Base-by-base conservation (phyloP, 2,113 vertebrate genomes). In the Alethe diademata region DNA sequence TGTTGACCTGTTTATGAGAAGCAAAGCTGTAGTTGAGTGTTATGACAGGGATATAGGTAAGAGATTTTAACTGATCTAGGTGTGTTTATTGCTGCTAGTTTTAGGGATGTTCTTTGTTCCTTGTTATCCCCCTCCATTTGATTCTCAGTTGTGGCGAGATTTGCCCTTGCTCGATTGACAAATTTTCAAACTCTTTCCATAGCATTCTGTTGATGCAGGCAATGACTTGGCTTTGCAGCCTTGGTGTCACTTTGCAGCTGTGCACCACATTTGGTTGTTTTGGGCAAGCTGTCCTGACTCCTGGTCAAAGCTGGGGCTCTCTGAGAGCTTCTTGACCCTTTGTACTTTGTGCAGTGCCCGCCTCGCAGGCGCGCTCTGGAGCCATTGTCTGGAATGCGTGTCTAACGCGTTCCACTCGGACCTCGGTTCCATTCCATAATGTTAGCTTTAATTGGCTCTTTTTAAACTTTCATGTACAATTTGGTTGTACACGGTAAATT, bases 381-480 rank as follows among this genome's bases (percentile, higher is more conserved):
- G 97, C 96, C 81, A 4, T 45, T 92, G 89, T 83, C 50, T 97
- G 98, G 98, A 98, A 98, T 98, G 98, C 97, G 91, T 98, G 84
- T 97, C 98, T 98, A 98, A 98, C 47, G 94, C 3, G 13, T 98
- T 97, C 97, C 98, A 97, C 98, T 95, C 38, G 3, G 95, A 96
- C 96, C 90, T 88, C 85, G n/a, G 78, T 97, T 79, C 95, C 90
- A 78, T 97, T 97, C 94, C 96, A 94, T 97, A 97, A 97, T 94
- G 97, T 98, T 97, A 95, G 90, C 84, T 98, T 98, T 97, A 97
- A 98, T 97, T 96, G 97, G 83, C 96, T 95, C 71, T 29, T 97
- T 96, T 97, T 87, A 97, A 98, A 92, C 95, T 76, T 96, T 96
- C 91, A 95, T 97, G 95, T 97, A 92, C 96, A 93, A 95, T 97